Evolutionary conservation across 2,888 invertebrate species (phyloP).

Genomic region (Anthrax anthrax): DNA sequence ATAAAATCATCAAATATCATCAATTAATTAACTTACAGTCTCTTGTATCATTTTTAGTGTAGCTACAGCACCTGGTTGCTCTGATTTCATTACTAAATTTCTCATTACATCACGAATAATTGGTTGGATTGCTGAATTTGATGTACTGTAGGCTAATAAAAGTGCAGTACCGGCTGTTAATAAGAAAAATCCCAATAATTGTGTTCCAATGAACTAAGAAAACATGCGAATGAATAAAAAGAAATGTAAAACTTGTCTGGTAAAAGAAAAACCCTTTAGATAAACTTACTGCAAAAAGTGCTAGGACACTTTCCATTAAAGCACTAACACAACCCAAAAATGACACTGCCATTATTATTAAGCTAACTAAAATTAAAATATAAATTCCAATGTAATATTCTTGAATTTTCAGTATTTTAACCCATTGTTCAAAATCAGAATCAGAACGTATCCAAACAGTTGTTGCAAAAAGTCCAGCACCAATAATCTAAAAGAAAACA

Average conservation of each 20-base stretch:
- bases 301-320: slow-evolving; percentile 54
- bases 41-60: slow-evolving; percentile 71
- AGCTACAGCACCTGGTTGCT: slow-evolving; percentile 49
- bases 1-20: too few species aligned
- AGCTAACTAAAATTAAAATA: slow-evolving; percentile 55
- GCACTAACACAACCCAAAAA: slow-evolving; percentile 75
- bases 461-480: slow-evolving; percentile 61
- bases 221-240: too few species aligned
- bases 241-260: background rate
- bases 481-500: slow-evolving; percentile 46
- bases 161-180: slow-evolving; percentile 62
- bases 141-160: slow-evolving; percentile 64
- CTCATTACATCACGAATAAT: slow-evolving; percentile 55
- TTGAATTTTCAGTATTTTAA: slow-evolving; percentile 55
- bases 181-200: slow-evolving; percentile 54
- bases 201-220: slow-evolving; percentile 55
- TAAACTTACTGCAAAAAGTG: slow-evolving; percentile 49
- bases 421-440: slow-evolving; percentile 69
- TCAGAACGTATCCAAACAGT: slow-evolving; percentile 73
- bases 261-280: background rate
- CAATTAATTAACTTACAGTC: slow-evolving; percentile 49
- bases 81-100: slow-evolving; percentile 60
- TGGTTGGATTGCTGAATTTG: slow-evolving; percentile 67
- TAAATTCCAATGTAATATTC: slow-evolving; percentile 75
- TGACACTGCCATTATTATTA: slow-evolving; percentile 59